phyloP scores from a whole-genome alignment of 2,888 invertebrate species.

The Gymnocheta viridis region DNA sequence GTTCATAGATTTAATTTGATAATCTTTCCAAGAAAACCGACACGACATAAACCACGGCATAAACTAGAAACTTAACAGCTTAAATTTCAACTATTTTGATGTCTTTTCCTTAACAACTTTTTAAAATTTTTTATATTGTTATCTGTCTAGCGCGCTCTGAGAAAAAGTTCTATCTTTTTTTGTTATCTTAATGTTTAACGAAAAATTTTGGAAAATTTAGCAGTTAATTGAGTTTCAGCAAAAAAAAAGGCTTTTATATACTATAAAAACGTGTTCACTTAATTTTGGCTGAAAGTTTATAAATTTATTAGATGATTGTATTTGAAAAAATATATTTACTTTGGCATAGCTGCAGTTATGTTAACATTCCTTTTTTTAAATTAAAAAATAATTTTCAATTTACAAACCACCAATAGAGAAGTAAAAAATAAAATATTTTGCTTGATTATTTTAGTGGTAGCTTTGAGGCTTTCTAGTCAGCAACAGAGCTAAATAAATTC shows the following conservation, averaged over 20 bases:
- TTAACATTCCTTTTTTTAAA: background rate
- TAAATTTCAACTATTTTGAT: conserved; percentile 50
- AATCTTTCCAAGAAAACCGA: conserved; percentile 46
- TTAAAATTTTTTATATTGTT: conserved; percentile 45
- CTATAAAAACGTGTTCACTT: conserved; percentile 61
- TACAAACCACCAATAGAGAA: conserved; percentile 45
- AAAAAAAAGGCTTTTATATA: background rate
- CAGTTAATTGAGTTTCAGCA: conserved; percentile 62
- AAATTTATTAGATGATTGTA: conserved; percentile 45
- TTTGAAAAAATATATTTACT: conserved; percentile 24
- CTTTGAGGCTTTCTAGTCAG: conserved; percentile 56
- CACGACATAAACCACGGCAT: background rate
- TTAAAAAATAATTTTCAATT: conserved; percentile 59
- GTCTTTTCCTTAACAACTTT: conserved; percentile 45
- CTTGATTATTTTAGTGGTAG: conserved; percentile 59
- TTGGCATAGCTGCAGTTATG: background rate
- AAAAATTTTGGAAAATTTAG: conserved; percentile 51
- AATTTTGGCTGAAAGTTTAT: conserved; percentile 68
- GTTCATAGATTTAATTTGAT: conserved; percentile 67
- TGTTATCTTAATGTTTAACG: background rate
- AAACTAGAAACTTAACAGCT: conserved; percentile 44
- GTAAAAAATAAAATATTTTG: conserved; percentile 27
- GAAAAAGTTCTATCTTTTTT: conserved; percentile 11
- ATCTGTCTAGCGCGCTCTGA: conserved; percentile 38
- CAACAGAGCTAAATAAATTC: conserved; percentile 15